Conservation (phyloP, 2,888 invertebrate species). For the Lasioglossum villosulum region DNA sequence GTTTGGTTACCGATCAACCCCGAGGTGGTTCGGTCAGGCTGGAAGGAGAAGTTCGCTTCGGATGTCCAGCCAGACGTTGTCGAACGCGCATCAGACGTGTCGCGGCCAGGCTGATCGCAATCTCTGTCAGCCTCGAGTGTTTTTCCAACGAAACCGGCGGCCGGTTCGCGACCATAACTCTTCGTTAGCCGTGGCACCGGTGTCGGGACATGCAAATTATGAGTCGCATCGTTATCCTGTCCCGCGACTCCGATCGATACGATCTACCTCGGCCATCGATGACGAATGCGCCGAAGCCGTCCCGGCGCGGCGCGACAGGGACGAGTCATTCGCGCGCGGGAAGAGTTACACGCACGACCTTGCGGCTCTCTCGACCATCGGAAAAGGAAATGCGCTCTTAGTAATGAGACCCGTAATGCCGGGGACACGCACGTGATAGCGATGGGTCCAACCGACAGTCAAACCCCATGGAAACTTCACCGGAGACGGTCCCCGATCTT, state of each 20-base stretch:
- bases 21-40: background rate
- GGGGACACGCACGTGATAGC: conserved; percentile 49
- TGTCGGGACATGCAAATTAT: conserved; percentile 70
- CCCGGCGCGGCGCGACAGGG: conserved; percentile 12
- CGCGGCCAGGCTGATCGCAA: conserved; percentile 51
- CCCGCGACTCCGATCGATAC: conserved; percentile 57
- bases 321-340: conserved; percentile 43
- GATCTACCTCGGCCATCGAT: conserved; percentile 54
- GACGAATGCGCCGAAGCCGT: conserved; percentile 57
- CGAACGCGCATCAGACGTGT: background rate
- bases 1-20: background rate
- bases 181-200: conserved; percentile 64
- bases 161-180: conserved; percentile 61
- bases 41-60: background rate
- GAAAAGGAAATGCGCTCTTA: conserved; percentile 72
- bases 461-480: background rate
- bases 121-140: conserved; percentile 42
- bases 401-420: conserved; percentile 74
- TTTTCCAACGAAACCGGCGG: conserved; percentile 46
- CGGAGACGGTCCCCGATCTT: background rate
- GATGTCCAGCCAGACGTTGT: conserved; percentile 19
- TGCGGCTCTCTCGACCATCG: conserved; percentile 50
- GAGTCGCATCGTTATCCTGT: conserved; percentile 61
- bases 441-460: background rate
- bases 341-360: conserved; percentile 58